These are phyloP conservation scores for Equus quagga DNA, from an alignment of 2,113 vertebrate genomes.

Conservation along the genomic window DNA sequence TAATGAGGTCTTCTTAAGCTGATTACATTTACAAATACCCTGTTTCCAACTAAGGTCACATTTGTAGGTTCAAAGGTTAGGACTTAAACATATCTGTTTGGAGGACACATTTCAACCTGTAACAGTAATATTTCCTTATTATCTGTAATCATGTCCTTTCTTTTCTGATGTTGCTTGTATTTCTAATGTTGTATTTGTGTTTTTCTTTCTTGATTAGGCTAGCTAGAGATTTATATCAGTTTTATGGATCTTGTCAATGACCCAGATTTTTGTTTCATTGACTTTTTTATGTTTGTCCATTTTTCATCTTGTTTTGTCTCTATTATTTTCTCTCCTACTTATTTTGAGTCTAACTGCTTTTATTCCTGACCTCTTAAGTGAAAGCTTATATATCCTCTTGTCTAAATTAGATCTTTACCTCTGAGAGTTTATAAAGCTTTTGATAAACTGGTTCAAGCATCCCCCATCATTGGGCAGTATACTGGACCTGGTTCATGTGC, in stretches of 20 bases:
- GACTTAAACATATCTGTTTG: too few relatives aligned
- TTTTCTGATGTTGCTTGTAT: not conserved
- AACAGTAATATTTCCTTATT: too few relatives aligned
- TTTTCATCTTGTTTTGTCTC: not conserved
- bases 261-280: not conserved
- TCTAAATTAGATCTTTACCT: not conserved
- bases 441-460: not conserved
- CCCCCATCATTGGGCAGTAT: not conserved
- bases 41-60: too few relatives aligned
- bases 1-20: too few relatives aligned
- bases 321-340: not conserved
- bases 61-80: too few relatives aligned
- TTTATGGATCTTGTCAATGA: not conserved
- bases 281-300: not conserved
- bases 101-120: too few relatives aligned
- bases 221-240: not conserved
- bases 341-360: not conserved
- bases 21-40: too few relatives aligned
- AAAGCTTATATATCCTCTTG: not conserved
- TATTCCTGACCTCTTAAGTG: not conserved
- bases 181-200: not conserved
- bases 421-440: not conserved
- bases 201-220: not conserved
- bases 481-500: not conserved
- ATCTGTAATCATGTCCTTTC: not conserved